These are phyloP conservation scores for Drosophila ambigua DNA, from an alignment of 1,140 invertebrate genomes.

Conservation along the genomic window DNA sequence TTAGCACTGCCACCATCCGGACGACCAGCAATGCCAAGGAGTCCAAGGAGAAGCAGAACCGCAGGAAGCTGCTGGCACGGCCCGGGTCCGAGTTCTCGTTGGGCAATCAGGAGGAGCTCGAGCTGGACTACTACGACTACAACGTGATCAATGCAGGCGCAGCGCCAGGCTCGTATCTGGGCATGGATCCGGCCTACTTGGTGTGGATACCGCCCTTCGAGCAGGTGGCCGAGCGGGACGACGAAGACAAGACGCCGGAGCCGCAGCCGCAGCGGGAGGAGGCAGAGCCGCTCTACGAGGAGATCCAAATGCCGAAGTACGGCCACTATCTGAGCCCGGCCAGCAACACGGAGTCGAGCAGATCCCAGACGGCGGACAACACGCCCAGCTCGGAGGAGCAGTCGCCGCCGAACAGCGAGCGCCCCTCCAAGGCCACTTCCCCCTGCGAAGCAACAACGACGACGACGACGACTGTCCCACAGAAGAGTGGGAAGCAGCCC, in stretches of 20 bases:
- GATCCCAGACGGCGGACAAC: slow-evolving; percentile 65
- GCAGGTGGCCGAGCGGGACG: slow-evolving; percentile 83
- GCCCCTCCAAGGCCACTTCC: slow-evolving; percentile 66
- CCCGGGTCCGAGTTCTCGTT: slow-evolving; percentile 90
- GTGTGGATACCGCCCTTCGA: slow-evolving; percentile 93
- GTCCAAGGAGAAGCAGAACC: slow-evolving; percentile 90
- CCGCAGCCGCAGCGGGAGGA: slow-evolving; percentile 81
- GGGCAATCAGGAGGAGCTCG: slow-evolving; percentile 88
- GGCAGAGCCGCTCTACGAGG: slow-evolving; percentile 76
- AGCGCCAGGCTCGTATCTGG: slow-evolving; percentile 91
- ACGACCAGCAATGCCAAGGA: slow-evolving; percentile 89
- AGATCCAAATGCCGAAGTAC: slow-evolving; percentile 85
- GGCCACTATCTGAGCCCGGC: slow-evolving; percentile 84
- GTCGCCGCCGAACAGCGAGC: slow-evolving; percentile 55
- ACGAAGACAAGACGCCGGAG: slow-evolving; percentile 75
- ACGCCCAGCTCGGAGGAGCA: slow-evolving; percentile 75
- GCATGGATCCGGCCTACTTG: slow-evolving; percentile 94
- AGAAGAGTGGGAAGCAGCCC: slow-evolving; percentile 53
- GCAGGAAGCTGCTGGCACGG: slow-evolving; percentile 87
- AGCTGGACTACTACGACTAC: slow-evolving; percentile 95
- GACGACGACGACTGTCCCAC: neutral
- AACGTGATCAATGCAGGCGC: slow-evolving; percentile 91
- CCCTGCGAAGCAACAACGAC: slow-evolving; percentile 43
- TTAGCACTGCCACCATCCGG: slow-evolving; percentile 87
- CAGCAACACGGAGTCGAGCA: slow-evolving; percentile 85